A percentile compares a stretch with the other conserved stretches of the same genome.
Conservation (phyloP, 2,888 invertebrate species). For the Eilema griseolum region DNA sequence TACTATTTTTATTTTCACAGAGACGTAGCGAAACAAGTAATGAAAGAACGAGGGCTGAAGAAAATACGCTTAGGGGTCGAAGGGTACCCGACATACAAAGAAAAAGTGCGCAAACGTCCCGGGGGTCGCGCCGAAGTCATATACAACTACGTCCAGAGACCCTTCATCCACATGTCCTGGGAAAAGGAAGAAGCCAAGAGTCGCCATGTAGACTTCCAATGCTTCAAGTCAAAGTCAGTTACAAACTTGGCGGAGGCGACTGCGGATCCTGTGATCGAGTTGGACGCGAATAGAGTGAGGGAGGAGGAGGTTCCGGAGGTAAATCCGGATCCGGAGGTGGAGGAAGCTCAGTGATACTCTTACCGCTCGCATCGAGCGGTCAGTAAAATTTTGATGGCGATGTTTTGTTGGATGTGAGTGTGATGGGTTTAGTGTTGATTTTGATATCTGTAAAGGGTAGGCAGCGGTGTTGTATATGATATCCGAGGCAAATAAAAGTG, state of each 20-base stretch:
- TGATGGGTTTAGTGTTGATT: background rate
- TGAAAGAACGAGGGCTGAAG: conserved; percentile 99
- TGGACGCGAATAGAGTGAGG: conserved; percentile 81
- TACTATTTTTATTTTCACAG: conserved; percentile 70
- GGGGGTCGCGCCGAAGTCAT: conserved; percentile 98
- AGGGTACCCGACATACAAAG: conserved; percentile 99
- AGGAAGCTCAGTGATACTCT: conserved; percentile 50
- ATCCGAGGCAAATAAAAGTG: too few relatives aligned
- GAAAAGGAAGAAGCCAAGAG: conserved; percentile 99
- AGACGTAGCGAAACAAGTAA: conserved; percentile 99
- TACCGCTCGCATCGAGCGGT: conserved; percentile 57
- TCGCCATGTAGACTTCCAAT: conserved; percentile 99
- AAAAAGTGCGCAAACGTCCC: conserved; percentile 98
- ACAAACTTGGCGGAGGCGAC: conserved; percentile 98
- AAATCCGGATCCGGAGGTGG: conserved; percentile 55
- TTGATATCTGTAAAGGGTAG: background rate
- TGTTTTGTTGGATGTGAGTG: conserved; percentile 59
- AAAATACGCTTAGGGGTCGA: conserved; percentile 99
- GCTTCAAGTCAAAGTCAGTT: conserved; percentile 98
- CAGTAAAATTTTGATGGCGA: conserved; percentile 49
- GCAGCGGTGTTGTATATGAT: too few relatives aligned
- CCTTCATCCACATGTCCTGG: conserved; percentile 99
- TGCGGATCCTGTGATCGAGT: conserved; percentile 93
- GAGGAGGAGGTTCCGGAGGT: conserved; percentile 65
- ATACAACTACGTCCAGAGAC: conserved; percentile 99